Percentiles rank a stretch among this genome's conserved stretches.
These are phyloP conservation scores for Phaenicophaeus curvirostris DNA, from an alignment of 2,797 vertebrate species.

Conservation along the genomic window DNA sequence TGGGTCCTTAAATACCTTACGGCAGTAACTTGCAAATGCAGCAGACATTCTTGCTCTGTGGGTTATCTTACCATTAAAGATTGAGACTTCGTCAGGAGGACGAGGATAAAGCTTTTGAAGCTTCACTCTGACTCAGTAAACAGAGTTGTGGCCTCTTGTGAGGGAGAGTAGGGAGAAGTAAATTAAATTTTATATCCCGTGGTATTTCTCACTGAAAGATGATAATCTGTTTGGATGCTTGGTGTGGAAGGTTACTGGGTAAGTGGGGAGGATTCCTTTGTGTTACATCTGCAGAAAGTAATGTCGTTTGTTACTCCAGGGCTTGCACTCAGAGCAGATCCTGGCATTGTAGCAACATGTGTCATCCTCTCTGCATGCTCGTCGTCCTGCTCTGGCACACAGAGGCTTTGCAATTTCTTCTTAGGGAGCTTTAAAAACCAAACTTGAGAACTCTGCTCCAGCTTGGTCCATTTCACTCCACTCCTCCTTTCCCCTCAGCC, in stretches of 20 bases:
- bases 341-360: not conserved
- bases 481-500: not conserved
- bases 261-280: not conserved
- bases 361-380: not conserved
- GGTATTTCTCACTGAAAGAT: not conserved
- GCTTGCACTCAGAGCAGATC: not conserved
- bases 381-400: fast-evolving
- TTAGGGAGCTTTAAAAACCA: not conserved
- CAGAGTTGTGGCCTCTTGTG: not conserved
- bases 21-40: not conserved
- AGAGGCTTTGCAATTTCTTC: not conserved
- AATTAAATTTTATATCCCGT: not conserved
- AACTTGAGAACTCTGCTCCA: not conserved
- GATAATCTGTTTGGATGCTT: not conserved
- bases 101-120: not conserved
- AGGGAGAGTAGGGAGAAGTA: not conserved
- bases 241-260: not conserved
- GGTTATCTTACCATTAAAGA: not conserved
- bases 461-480: not conserved
- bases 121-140: not conserved
- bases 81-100: not conserved
- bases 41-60: not conserved
- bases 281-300: not conserved
- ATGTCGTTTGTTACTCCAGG: not conserved
- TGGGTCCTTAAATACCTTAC: not conserved